Percentiles rank a stretch among this genome's conserved stretches.
phyloP scores from a whole-genome alignment of 1,140 invertebrate genomes.

The Callitettix versicolor region DNA sequence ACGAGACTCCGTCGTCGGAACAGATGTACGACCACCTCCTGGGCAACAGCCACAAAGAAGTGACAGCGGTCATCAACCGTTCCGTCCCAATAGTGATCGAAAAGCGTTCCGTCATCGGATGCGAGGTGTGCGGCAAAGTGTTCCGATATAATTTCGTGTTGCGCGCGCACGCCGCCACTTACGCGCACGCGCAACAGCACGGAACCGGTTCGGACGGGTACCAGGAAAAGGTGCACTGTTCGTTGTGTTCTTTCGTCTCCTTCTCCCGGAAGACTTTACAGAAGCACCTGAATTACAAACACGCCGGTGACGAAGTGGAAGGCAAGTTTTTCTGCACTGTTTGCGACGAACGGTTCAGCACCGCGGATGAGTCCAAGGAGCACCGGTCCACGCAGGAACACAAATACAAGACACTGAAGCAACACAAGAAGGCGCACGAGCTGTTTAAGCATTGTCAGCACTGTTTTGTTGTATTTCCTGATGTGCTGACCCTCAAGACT shows the following conservation, averaged over 20 bases:
- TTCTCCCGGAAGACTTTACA: constrained; percentile 39
- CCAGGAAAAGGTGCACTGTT: constrained; percentile 42
- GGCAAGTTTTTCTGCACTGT: constrained; percentile 49
- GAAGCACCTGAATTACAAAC: constrained; percentile 39
- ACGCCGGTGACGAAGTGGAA: constrained; percentile 10
- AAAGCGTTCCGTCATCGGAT: constrained; percentile 44
- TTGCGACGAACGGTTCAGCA: constrained; percentile 50
- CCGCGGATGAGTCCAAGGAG: constrained; percentile 45
- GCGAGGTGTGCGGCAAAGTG: constrained; percentile 45
- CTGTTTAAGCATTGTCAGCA: constrained; percentile 44
- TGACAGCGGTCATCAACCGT: constrained; percentile 58
- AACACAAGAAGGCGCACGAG: constrained; percentile 29
- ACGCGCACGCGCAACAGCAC: constrained; percentile 37
- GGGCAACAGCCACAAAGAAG: constrained; percentile 52
- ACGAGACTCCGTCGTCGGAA: constrained; percentile 49
- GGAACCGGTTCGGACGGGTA: constrained; percentile 48
- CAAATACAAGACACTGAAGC: constrained; percentile 19
- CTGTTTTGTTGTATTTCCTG: constrained; percentile 40
- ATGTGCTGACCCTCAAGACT: constrained; percentile 46
- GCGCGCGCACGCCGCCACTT: constrained; percentile 45
- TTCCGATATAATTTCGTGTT: constrained; percentile 62
- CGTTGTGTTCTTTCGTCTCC: constrained; percentile 33
- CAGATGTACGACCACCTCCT: constrained; percentile 59
- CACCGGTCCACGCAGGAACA: constrained; percentile 45
- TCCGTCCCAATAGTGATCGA: constrained; percentile 69